A percentile compares a stretch with the other conserved stretches of the same genome.
Conservation (phyloP, 2,888 invertebrate genomes). For the Andrena dorsata region DNA sequence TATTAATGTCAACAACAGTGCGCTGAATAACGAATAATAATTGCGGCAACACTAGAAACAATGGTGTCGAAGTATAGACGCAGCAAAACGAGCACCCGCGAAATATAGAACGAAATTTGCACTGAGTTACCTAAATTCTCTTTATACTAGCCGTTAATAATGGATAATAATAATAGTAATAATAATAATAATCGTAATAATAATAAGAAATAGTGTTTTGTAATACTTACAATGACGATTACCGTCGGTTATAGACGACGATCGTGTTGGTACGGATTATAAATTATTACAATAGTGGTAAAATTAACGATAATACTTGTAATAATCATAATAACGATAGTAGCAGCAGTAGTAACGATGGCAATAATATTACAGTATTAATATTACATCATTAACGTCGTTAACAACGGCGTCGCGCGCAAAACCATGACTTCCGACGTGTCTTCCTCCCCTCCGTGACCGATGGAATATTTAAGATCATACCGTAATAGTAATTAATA, state of each 20-base stretch:
- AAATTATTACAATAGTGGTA: constrained; percentile 78
- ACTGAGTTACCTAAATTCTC: constrained; percentile 37
- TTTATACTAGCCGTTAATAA: constrained; percentile 40
- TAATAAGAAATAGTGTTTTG: constrained; percentile 27
- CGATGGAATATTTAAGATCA: constrained; percentile 69
- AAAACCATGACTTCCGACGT: constrained; percentile 68
- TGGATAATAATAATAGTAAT: constrained; percentile 56
- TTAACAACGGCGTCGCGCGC: constrained; percentile 74
- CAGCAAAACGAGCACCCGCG: constrained; percentile 38
- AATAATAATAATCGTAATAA: constrained; percentile 53
- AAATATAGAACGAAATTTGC: constrained; percentile 19
- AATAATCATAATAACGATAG: constrained; percentile 77
- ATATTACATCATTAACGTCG: constrained; percentile 73
- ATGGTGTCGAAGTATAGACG: constrained; percentile 49
- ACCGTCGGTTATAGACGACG: constrained; percentile 54
- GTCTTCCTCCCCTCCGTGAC: constrained; percentile 46
- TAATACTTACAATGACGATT: constrained; percentile 71
- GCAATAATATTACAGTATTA: constrained; percentile 75
- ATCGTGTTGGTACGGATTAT: constrained; percentile 71
- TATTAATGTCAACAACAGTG: constrained; percentile 61
- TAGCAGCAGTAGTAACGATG: constrained; percentile 75
- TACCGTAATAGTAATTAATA: constrained; percentile 46
- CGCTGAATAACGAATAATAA: constrained; percentile 52
- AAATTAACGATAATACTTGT: constrained; percentile 78
- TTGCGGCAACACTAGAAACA: constrained; percentile 28